A percentile compares a stretch with the other conserved stretches of the same genome.
phyloP scores from a whole-genome alignment of 53 echinoderm and acorn worm species.

The Zoroaster sp. region DNA sequence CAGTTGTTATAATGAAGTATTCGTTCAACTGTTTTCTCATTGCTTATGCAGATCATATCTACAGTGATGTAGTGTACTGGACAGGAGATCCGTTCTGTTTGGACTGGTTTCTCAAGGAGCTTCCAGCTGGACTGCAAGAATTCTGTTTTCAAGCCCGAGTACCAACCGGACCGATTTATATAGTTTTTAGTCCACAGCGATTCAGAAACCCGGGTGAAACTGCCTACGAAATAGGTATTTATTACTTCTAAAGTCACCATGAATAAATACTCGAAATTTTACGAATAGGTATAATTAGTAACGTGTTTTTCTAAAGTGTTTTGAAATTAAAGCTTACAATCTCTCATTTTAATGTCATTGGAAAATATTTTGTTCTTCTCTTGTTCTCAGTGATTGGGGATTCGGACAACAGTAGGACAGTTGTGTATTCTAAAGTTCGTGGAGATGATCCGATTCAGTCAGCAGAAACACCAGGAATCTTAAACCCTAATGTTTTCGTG shows the following conservation, averaged over 20 bases:
- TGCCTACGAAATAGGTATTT: constrained; percentile 30
- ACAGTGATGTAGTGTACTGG: constrained; percentile 20
- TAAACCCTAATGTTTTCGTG: neutral
- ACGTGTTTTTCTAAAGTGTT: neutral
- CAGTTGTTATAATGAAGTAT: too few relatives aligned
- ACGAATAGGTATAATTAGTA: neutral
- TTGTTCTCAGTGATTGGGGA: constrained; percentile 26
- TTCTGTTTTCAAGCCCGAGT: constrained; percentile 41
- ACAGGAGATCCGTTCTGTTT: constrained; percentile 35
- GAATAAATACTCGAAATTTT: neutral
- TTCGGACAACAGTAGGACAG: neutral
- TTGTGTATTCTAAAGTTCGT: neutral
- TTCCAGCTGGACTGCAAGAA: neutral
- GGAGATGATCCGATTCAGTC: neutral
- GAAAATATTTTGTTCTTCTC: neutral
- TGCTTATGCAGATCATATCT: neutral
- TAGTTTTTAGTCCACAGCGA: constrained; percentile 30
- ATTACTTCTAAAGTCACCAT: neutral
- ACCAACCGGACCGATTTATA: constrained; percentile 3
- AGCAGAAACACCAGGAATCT: neutral
- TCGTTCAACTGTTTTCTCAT: too few relatives aligned
- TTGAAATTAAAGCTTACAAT: too few relatives aligned
- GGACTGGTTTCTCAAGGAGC: constrained; percentile 6
- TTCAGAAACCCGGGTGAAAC: constrained; percentile 30
- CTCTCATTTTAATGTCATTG: too few relatives aligned